phyloP scores from a whole-genome alignment of 2,888 invertebrate genomes.

The Drosophila pseudotakahashii region DNA sequence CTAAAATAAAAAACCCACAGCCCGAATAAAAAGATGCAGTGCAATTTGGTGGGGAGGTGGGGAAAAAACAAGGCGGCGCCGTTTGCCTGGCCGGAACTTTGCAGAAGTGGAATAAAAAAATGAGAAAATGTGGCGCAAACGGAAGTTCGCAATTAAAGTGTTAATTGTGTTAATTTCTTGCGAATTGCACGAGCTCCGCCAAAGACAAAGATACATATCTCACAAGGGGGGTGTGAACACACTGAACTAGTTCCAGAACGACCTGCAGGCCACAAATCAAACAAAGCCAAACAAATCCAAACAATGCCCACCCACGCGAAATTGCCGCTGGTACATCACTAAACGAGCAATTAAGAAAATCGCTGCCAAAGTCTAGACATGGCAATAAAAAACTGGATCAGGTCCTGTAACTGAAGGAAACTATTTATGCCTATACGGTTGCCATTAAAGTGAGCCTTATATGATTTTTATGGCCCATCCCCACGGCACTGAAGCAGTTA shows the following conservation, averaged over 20 bases:
- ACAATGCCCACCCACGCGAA: conserved; percentile 35
- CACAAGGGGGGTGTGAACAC: conserved; percentile 3
- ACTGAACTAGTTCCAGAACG: conserved; percentile 27
- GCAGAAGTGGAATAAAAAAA: conserved; percentile 34
- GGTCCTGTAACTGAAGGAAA: conserved; percentile 32
- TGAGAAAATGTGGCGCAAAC: conserved; percentile 57
- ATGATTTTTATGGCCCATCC: conserved; percentile 36
- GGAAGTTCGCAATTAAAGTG: conserved; percentile 79
- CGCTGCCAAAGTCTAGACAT: conserved; percentile 60
- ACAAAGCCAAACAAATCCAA: conserved; percentile 42
- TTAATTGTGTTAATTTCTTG: conserved; percentile 78
- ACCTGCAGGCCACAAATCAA: conserved; percentile 26
- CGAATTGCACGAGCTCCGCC: conserved; percentile 58
- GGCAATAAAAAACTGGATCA: conserved; percentile 43
- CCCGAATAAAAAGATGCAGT: conserved; percentile 28
- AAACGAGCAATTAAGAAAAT: conserved; percentile 64
- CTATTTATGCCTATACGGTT: conserved; percentile 51
- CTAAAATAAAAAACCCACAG: conserved; percentile 24
- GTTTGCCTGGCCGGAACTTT: conserved; percentile 59
- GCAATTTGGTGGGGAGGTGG: conserved; percentile 5
- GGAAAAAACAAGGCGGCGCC: conserved; percentile 16
- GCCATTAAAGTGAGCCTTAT: conserved; percentile 47
- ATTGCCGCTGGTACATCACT: conserved; percentile 43
- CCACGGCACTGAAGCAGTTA: conserved; percentile 46
- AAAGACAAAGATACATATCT: conserved; percentile 17